These are phyloP conservation scores for Myiotriccus ornatus DNA, from an alignment of 2,797 vertebrate genomes.

Conservation along the genomic window DNA sequence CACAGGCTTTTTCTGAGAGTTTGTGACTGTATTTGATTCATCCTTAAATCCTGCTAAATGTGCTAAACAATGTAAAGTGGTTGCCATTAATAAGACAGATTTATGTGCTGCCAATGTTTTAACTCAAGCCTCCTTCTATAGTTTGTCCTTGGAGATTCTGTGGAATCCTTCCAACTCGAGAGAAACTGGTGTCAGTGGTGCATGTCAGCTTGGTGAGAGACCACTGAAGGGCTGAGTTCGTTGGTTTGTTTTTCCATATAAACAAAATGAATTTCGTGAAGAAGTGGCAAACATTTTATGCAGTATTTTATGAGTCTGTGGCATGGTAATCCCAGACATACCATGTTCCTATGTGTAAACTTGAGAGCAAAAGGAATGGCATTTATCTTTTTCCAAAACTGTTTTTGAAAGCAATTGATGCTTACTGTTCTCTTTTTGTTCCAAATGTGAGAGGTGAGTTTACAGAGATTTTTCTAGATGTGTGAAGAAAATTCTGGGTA, in stretches of 20 bases:
- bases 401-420: not conserved
- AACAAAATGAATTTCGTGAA: not conserved
- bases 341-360: not conserved
- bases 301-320: not conserved
- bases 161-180: not conserved
- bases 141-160: not conserved
- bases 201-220: not conserved
- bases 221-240: not conserved
- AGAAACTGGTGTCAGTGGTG: not conserved
- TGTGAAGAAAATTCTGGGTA: not conserved
- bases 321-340: not conserved
- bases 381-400: not conserved
- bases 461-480: not conserved
- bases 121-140: not conserved
- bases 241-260: not conserved
- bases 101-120: constrained; percentile 22
- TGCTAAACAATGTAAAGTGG: constrained; percentile 54
- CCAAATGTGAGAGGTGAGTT: rapidly evolving
- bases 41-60: constrained; percentile 34
- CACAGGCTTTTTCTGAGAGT: not conserved
- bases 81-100: constrained; percentile 29
- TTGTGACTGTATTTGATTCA: constrained; percentile 9
- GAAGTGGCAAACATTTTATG: not conserved
- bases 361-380: not conserved
- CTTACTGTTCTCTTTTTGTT: not conserved